Percentiles rank a stretch among this genome's conserved stretches.
Conservation (phyloP, 2,113 vertebrate genomes). For the Hippocampus zosterae region DNA sequence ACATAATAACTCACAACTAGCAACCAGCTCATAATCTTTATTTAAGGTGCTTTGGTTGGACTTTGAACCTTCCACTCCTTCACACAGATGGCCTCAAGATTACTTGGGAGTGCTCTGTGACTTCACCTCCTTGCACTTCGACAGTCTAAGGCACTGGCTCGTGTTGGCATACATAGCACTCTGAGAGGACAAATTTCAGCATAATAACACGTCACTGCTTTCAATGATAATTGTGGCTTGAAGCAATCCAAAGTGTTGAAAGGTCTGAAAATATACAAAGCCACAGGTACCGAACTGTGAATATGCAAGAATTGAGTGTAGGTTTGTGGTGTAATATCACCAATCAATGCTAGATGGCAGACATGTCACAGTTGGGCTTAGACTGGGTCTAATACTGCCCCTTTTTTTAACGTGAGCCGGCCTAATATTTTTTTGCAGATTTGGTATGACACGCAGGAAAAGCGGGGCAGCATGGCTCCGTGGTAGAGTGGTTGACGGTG, state of each 20-base stretch:
- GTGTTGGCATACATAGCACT: neutral
- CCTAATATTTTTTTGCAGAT: too few species aligned
- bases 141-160: neutral
- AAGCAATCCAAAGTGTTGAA: neutral
- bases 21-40: neutral
- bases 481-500: too few species aligned
- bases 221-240: neutral
- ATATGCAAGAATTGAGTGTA: neutral
- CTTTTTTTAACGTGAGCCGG: too few species aligned
- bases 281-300: neutral
- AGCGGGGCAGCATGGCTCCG: too few species aligned
- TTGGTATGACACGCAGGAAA: too few species aligned
- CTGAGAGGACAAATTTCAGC: neutral
- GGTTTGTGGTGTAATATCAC: too few species aligned
- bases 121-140: conserved; percentile 13
- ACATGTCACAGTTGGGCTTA: too few species aligned
- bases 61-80: conserved; percentile 48
- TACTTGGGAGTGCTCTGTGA: conserved; percentile 13
- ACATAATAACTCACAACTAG: neutral
- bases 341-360: too few species aligned
- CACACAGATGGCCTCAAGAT: neutral
- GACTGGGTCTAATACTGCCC: too few species aligned
- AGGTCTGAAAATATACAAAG: too few species aligned
- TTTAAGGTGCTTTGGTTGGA: neutral
- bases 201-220: too few species aligned